These are phyloP conservation scores for Oxycera nigricornis DNA, from an alignment of 2,888 invertebrate species.

Conservation along the genomic window DNA sequence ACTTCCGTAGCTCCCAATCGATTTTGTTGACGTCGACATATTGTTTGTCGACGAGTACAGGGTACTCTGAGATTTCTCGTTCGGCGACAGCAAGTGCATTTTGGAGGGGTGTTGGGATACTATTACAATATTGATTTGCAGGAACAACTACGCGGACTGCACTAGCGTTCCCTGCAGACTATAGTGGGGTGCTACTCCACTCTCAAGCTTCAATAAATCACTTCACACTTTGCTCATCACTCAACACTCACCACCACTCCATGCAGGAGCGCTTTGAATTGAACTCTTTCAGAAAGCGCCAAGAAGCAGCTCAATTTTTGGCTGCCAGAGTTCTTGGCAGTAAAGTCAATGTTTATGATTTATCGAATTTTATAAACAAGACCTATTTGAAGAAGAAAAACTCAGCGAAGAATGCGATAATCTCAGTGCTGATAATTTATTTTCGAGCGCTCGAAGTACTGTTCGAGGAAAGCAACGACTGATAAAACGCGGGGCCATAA, in stretches of 20 bases:
- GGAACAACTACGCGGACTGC: too few species aligned
- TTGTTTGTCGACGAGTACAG: constrained; percentile 46
- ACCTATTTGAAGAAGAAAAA: not conserved
- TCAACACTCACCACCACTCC: not conserved
- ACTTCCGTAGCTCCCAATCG: constrained; percentile 45
- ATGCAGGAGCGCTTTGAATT: not conserved
- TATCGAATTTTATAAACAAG: constrained; percentile 15
- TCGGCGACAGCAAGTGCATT: constrained; percentile 49
- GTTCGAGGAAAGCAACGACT: not conserved
- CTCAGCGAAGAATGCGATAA: constrained; percentile 3
- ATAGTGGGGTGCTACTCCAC: not conserved
- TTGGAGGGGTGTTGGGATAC: constrained; percentile 35
- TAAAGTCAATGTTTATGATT: constrained; percentile 23
- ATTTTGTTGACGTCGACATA: constrained; percentile 47
- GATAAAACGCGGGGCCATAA: constrained; percentile 20
- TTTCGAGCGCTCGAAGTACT: not conserved
- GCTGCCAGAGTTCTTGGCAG: not conserved
- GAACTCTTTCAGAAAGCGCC: not conserved
- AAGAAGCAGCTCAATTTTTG: not conserved
- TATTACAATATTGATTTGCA: too few species aligned
- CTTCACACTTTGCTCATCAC: constrained; percentile 16
- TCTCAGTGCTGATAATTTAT: constrained; percentile 13
- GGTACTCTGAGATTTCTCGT: constrained; percentile 49
- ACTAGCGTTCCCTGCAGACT: not conserved
- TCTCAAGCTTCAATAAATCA: not conserved